Evolutionary conservation across 2,888 invertebrate species (phyloP).

Genomic region (Encarsia formosa): DNA sequence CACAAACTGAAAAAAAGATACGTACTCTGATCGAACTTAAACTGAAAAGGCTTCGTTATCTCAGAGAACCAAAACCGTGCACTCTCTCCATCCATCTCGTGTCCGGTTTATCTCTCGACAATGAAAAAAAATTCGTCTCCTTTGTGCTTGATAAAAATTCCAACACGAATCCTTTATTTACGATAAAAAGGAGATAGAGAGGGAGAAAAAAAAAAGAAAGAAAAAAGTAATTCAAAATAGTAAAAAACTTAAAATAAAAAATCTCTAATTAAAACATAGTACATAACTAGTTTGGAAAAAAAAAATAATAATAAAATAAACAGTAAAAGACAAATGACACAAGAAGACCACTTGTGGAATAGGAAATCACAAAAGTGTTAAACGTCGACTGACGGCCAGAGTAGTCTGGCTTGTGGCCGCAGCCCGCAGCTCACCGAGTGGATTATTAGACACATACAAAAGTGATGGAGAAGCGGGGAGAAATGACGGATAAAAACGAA

Average conservation of each 20-base stretch:
- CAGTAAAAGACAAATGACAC: no score
- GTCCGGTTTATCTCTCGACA: slow-evolving; percentile 3
- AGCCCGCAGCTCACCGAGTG: neutral
- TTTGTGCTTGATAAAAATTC: neutral
- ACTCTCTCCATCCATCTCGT: slow-evolving; percentile 21
- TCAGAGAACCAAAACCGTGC: slow-evolving; percentile 21
- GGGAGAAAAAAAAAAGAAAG: no score
- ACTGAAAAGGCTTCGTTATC: slow-evolving; percentile 23
- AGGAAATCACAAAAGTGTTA: slow-evolving; percentile 16
- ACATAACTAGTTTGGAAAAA: no score
- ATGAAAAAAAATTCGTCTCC: slow-evolving; percentile 5
- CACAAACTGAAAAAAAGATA: slow-evolving; percentile 9
- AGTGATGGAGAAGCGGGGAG: slow-evolving; percentile 2
- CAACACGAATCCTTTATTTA: neutral
- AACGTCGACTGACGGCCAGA: no score
- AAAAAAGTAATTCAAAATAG: no score
- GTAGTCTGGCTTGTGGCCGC: neutral
- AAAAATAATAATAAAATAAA: no score
- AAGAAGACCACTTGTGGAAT: no score
- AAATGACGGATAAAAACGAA: neutral
- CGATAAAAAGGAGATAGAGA: no score
- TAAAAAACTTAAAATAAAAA: no score
- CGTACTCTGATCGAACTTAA: slow-evolving; percentile 22
- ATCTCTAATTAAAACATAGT: no score
- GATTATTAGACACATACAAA: slow-evolving; percentile 10